phyloP scores from a whole-genome alignment of 2,797 vertebrate genomes.

The Clarias pachynema region DNA sequence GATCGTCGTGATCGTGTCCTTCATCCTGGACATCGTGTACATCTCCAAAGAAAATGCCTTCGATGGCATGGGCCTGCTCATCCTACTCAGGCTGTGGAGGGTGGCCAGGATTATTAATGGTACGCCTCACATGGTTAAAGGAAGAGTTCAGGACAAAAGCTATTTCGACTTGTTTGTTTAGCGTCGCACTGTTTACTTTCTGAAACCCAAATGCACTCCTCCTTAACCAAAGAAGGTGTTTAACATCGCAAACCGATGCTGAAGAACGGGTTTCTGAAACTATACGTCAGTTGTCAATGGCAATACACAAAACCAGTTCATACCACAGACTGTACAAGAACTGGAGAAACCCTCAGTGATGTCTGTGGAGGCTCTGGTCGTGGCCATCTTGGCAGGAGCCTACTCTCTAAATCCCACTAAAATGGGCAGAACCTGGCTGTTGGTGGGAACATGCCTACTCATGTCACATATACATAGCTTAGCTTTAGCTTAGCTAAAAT shows the following conservation, averaged over 20 bases:
- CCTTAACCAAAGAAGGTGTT: not conserved
- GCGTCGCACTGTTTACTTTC: not conserved
- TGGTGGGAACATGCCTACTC: no score
- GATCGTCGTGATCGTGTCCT: conserved; percentile 85
- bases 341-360: no score
- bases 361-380: no score
- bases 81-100: conserved; percentile 93
- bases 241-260: not conserved
- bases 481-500: no score
- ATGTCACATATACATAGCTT: no score
- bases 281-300: no score
- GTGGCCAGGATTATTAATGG: conserved; percentile 95
- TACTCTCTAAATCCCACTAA: no score
- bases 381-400: no score
- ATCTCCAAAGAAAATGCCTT: conserved; percentile 84
- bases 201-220: not conserved
- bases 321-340: no score
- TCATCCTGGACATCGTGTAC: conserved; percentile 85
- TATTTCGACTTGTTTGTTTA: not conserved
- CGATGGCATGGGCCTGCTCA: conserved; percentile 86
- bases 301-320: not conserved
- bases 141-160: not conserved
- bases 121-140: conserved; percentile 55
- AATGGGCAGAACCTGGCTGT: no score
- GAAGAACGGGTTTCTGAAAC: not conserved